Conservation (phyloP, 2,797 vertebrate species). For the Rhynchonycteris naso region DNA sequence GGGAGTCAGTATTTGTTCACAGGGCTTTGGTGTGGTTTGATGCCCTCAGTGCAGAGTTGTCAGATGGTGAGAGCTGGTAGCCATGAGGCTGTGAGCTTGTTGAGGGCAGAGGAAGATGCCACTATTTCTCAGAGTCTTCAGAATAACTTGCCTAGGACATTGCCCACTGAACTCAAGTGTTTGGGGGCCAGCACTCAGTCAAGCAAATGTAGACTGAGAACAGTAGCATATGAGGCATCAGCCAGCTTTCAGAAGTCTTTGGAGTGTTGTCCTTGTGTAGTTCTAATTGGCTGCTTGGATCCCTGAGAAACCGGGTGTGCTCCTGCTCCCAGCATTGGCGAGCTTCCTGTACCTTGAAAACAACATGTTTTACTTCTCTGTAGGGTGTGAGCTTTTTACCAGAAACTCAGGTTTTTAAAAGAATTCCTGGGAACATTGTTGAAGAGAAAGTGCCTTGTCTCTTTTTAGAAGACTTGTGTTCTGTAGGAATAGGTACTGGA, state of each 20-base stretch:
- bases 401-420: neutral
- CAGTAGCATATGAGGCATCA: neutral
- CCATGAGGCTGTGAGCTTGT: neutral
- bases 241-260: neutral
- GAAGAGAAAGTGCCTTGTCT: neutral
- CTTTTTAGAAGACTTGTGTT: neutral
- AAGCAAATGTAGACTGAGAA: neutral
- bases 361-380: neutral
- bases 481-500: neutral
- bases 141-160: neutral
- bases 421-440: neutral
- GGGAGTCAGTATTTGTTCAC: neutral
- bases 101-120: neutral
- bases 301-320: neutral
- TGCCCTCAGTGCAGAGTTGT: neutral
- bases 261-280: neutral
- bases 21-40: neutral
- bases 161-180: fast-evolving
- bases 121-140: neutral
- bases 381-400: neutral
- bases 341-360: neutral
- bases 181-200: neutral
- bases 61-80: neutral
- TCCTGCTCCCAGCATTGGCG: neutral
- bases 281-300: neutral